Conservation (phyloP, 2,797 vertebrate species). For the Myotis myotis region DNA sequence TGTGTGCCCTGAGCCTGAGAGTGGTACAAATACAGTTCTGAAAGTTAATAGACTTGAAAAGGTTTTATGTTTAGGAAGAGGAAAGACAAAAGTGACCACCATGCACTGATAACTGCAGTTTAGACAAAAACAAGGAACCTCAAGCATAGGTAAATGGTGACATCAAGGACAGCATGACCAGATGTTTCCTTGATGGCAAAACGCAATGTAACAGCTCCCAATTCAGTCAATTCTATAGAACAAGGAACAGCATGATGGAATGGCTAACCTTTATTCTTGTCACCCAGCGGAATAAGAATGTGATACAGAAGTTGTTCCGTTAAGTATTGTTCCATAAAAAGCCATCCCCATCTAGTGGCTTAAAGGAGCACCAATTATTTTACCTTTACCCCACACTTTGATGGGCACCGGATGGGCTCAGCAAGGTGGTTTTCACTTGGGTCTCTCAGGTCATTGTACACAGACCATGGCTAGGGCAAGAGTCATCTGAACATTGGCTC, state of each 20-base stretch:
- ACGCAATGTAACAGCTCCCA: neutral
- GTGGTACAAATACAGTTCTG: neutral
- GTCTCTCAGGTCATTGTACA: neutral
- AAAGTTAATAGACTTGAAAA: neutral
- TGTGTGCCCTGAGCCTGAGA: neutral
- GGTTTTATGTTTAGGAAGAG: neutral
- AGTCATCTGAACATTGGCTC: neutral
- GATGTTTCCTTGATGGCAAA: neutral
- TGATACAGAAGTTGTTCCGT: neutral
- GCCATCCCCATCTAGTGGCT: neutral
- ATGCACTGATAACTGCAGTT: neutral
- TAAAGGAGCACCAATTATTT: neutral
- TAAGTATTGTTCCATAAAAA: neutral
- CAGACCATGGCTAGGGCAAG: neutral
- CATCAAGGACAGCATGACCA: neutral
- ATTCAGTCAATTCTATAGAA: neutral
- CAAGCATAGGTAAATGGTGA: too few relatives aligned
- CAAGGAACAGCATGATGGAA: neutral
- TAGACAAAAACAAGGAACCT: neutral
- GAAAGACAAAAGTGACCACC: neutral
- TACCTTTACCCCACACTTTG: too few relatives aligned
- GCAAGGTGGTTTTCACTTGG: neutral
- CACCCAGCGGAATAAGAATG: neutral
- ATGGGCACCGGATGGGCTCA: neutral
- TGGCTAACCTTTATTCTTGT: neutral